Conservation (phyloP, 2,888 invertebrate genomes). For the Meghimatium bilineatum region DNA sequence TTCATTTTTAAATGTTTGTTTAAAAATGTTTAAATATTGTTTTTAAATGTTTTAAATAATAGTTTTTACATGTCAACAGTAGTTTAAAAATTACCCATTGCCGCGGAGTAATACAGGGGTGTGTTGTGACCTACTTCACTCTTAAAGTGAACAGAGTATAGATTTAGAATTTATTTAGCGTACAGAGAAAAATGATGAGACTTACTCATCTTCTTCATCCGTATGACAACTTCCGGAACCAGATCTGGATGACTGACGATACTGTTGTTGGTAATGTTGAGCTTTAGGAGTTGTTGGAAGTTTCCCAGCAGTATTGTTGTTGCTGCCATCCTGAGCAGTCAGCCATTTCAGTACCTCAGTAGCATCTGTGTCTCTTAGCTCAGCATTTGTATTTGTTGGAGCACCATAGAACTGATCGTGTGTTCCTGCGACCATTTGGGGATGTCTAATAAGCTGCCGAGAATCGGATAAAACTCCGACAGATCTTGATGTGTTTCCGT, state of each 20-base stretch:
- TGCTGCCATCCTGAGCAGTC: conserved; percentile 6
- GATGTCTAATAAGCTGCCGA: neutral
- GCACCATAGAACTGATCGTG: neutral
- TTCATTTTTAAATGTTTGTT: too few species aligned
- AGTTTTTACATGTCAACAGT: too few species aligned
- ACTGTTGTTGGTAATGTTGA: neutral
- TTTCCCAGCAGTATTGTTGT: neutral
- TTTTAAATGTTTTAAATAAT: too few species aligned
- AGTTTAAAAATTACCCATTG: too few species aligned
- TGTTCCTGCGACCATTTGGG: neutral
- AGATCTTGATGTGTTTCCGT: conserved; percentile 25
- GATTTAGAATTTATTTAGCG: neutral
- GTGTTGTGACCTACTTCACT: too few species aligned
- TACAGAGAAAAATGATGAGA: neutral
- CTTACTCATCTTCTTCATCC: conserved; percentile 44
- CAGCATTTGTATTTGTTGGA: neutral
- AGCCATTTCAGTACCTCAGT: conserved; percentile 33
- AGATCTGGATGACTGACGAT: conserved; percentile 14
- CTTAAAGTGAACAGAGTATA: too few species aligned
- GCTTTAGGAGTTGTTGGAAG: neutral
- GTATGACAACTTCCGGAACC: conserved; percentile 38
- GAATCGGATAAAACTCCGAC: neutral
- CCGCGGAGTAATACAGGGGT: too few species aligned
- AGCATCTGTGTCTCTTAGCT: conserved; percentile 33
- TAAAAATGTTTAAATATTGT: too few species aligned